These are phyloP conservation scores for Paragorgia papillata DNA, from an alignment of 92 coral and sea anemone genomes.

Conservation along the genomic window DNA sequence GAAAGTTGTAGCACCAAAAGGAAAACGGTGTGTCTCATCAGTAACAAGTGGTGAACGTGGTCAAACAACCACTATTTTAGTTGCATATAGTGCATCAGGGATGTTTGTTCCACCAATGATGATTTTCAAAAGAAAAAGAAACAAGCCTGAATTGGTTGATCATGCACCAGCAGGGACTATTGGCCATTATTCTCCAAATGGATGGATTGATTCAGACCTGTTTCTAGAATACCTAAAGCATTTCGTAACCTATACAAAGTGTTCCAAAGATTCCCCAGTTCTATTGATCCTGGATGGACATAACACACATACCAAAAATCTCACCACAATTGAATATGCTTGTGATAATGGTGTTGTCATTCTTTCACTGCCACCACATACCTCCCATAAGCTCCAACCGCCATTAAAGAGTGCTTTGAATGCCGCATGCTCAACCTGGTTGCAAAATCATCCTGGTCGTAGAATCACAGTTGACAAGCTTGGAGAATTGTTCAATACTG, in stretches of 20 bases:
- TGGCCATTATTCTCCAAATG: slow-evolving; percentile 14
- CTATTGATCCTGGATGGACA: slow-evolving; percentile 25
- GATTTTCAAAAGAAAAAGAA: too few species aligned
- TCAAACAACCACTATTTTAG: slow-evolving; percentile 28
- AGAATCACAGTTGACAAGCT: slow-evolving; percentile 16
- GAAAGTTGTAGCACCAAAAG: too few species aligned
- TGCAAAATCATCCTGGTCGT: slow-evolving; percentile 13
- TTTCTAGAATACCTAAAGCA: slow-evolving; percentile 5
- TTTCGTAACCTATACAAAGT: not conserved
- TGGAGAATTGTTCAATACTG: slow-evolving; percentile 3
- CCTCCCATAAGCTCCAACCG: too few species aligned
- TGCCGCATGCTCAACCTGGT: slow-evolving; percentile 20
- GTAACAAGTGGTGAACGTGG: too few species aligned
- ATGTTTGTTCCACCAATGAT: slow-evolving; percentile 5
- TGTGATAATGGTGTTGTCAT: slow-evolving; percentile 9
- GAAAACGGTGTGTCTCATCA: too few species aligned
- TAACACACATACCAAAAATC: slow-evolving; percentile 21
- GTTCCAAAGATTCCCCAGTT: too few species aligned
- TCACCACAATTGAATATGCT: slow-evolving; percentile 23
- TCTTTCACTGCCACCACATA: too few species aligned
- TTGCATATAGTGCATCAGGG: slow-evolving; percentile 22
- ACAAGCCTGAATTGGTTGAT: too few species aligned
- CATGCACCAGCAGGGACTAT: slow-evolving; percentile 18
- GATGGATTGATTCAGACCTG: slow-evolving; percentile 29
- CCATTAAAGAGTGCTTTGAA: not conserved